Base-by-base conservation (phyloP, 2,113 vertebrate genomes). In the Vulpes vulpes region DNA sequence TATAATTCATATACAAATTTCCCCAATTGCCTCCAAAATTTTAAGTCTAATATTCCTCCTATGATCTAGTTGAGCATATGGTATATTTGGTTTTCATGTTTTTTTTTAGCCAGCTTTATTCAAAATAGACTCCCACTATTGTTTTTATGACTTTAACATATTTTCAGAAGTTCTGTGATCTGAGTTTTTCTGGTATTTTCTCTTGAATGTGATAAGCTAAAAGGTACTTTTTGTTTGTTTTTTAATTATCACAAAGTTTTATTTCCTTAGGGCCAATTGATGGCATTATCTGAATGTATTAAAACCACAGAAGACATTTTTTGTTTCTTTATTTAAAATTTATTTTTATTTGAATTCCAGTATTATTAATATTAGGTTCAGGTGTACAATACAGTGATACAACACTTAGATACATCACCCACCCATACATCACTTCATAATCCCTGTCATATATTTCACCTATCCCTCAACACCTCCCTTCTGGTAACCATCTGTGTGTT, bases 81-180 rank as follows among this genome's bases (percentile, higher is more conserved):
- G 64, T 74, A 3, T 22, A 43, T 69, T 87, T 89, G 79, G 9
- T 60, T 91, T 87, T 73, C 12, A 22, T 10, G 7, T n/a, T 80
- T 95, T n/a, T 80, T 95, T 89, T 69, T 35, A 67, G 14, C 10
- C 25, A 67, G 20, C 9, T 87, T 93, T 87, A 49, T 93, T 78
- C 67, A 32, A 57, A 81, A 81, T n/a, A 76, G 5, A 49, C 3
- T 82, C 23, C 8, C 19, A 27, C n/a, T 64, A 2, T 55, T 64
- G 20, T 69, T 93, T 57, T 55, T 19, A 15, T 84, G 5, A 89
- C 35, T 19, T 43, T 16, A 79, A 82, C 49, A 60, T 79, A 67
- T 82, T 73, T 82, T 87, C 71, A 74, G 25, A n/a, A 92, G 65
- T 65, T 85, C 53, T 69, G 2, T 14, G 19, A n/a, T 69, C 23